Conservation (phyloP, 2,797 vertebrate genomes). For the Halcyon chelicuti region DNA sequence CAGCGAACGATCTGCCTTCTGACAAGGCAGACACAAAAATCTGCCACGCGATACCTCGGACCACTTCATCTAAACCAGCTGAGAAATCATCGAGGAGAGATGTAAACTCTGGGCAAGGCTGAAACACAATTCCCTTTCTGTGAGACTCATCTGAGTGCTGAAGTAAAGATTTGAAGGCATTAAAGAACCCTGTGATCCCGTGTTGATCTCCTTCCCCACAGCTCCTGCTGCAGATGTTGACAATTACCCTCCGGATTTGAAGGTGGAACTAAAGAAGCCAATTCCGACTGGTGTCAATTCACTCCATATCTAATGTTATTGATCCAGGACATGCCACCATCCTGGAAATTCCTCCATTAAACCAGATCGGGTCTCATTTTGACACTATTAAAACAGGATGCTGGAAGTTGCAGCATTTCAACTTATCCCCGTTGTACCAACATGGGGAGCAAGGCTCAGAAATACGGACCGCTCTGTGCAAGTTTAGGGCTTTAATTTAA, state of each 20-base stretch:
- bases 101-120: neutral
- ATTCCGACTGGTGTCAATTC: neutral
- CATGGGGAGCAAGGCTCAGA: neutral
- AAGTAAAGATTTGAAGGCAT: neutral
- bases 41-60: neutral
- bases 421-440: neutral
- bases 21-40: neutral
- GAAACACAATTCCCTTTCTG: neutral
- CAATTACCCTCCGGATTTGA: neutral
- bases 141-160: neutral
- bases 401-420: neutral
- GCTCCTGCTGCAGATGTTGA: neutral
- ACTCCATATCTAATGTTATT: neutral
- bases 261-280: neutral
- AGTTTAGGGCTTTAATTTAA: neutral
- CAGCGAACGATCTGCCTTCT: neutral
- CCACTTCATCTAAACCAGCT: neutral
- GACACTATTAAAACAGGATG: neutral
- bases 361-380: neutral
- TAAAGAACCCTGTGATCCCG: neutral
- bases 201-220: neutral
- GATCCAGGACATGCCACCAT: neutral
- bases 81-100: neutral
- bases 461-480: rapidly evolving
- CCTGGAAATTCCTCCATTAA: neutral